phyloP scores from a whole-genome alignment of 2,888 invertebrate species.

The Diloba caeruleocephala region DNA sequence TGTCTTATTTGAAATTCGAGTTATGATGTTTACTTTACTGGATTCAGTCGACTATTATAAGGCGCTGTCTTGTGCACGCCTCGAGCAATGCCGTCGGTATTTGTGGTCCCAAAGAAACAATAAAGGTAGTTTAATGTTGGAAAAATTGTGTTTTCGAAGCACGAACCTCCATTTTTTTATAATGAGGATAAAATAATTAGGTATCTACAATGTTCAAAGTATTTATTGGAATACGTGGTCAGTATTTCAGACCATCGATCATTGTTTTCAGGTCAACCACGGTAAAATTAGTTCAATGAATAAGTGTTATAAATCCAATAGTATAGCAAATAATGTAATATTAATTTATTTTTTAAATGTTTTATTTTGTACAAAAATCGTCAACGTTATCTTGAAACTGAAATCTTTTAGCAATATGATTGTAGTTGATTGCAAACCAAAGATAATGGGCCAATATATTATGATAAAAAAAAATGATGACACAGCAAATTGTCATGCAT shows the following conservation, averaged over 20 bases:
- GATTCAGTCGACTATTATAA: slow-evolving; percentile 16
- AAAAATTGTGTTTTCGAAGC: slow-evolving; percentile 23
- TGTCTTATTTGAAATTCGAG: slow-evolving; percentile 18
- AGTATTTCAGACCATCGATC: slow-evolving; percentile 18
- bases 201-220: slow-evolving; percentile 14
- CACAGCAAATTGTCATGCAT: too few species aligned
- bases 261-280: too few species aligned
- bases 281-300: slow-evolving; percentile 23
- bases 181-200: slow-evolving; percentile 10
- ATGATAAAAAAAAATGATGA: neutral
- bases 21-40: slow-evolving; percentile 20
- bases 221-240: slow-evolving; percentile 15
- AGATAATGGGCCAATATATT: slow-evolving; percentile 23
- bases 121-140: slow-evolving; percentile 15
- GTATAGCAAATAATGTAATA: slow-evolving; percentile 26
- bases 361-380: slow-evolving; percentile 8
- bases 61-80: slow-evolving; percentile 4
- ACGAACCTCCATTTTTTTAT: slow-evolving; percentile 4
- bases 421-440: slow-evolving; percentile 24
- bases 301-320: slow-evolving; percentile 42
- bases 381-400: slow-evolving; percentile 29
- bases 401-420: slow-evolving; percentile 17
- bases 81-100: slow-evolving; percentile 20
- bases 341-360: too few species aligned
- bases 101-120: slow-evolving; percentile 20